Evolutionary conservation across 2,113 vertebrate genomes (phyloP), one percentile per base, ranked within the genome.

Genomic region (Camelus bactrianus): DNA sequence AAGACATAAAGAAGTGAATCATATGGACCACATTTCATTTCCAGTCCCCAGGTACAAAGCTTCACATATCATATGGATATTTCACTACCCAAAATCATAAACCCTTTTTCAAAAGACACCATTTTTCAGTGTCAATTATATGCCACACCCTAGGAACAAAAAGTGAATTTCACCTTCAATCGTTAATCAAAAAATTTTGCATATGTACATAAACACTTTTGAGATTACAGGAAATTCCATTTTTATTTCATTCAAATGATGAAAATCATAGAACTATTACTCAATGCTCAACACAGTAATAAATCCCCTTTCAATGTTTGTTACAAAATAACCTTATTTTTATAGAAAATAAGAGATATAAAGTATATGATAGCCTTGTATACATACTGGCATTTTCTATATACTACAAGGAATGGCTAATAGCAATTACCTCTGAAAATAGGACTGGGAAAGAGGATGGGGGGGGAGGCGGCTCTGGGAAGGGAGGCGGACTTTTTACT

Each of bases 301-400:
- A 88, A 95, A 72, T 32, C 85, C 8, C 26, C 19, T 92, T 85
- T 80, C 58, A 76, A 32, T 52, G 32, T 85, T 8, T 94, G 54
- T 81, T 96, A 93, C 20, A 96, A 85, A 70, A 84, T 73, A 95
- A 86, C 16, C 54, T 88, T 80, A 76, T 58, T 94, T 93, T 87
- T 69, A 89, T 22, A 95, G 73, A 76, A 87, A 89, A 73, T 54
- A 67, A 84, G 35, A 38, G 13, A 30, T 72, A 75, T 4, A 79
- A 86, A 76, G n/a, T 48, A 30, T 35, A 28, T 60, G 7, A 10
- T 75, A 65, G 42, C 24, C 65, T 76, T 84, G 35, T 20, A 8
- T 56, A 73, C 72, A 32, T 10, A 50, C 0, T 75, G 38, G 12
- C n/a, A 75, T 93, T 84, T 96, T 95, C 87, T 81, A 19, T 14